phyloP scores from a whole-genome alignment of 2,888 invertebrate genomes.

The Apotomis capreana region DNA sequence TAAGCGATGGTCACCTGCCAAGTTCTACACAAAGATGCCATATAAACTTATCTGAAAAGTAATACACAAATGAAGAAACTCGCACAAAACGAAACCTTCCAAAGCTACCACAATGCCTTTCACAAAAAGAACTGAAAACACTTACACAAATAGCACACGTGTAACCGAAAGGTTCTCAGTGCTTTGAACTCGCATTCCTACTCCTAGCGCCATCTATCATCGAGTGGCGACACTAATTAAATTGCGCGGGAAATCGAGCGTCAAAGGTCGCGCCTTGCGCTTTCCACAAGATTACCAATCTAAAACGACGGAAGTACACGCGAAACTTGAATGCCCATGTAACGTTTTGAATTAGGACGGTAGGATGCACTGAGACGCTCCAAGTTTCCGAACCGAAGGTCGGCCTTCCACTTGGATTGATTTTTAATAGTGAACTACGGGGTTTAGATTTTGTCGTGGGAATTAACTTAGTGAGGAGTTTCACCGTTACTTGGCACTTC shows the following conservation, averaged over 20 bases:
- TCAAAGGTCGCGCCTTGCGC: slow-evolving; percentile 78
- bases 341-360: not conserved
- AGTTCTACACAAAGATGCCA: not conserved
- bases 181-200: slow-evolving; percentile 35
- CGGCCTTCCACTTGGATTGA: slow-evolving; percentile 78
- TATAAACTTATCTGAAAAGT: not conserved
- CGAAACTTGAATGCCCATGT: not conserved
- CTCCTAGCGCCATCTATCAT: slow-evolving; percentile 71
- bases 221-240: slow-evolving; percentile 77
- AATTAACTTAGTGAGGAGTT: slow-evolving; percentile 74
- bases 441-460: slow-evolving; percentile 73
- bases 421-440: slow-evolving; percentile 79
- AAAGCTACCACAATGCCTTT: slow-evolving; percentile 8
- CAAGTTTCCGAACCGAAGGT: slow-evolving; percentile 67
- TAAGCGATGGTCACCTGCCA: not conserved
- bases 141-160: slow-evolving; percentile 31
- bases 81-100: not conserved
- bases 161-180: slow-evolving; percentile 30
- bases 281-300: slow-evolving; percentile 55
- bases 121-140: slow-evolving; percentile 23
- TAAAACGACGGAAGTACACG: not conserved
- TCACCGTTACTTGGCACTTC: slow-evolving; percentile 57
- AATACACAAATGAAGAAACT: not conserved
- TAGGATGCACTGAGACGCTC: slow-evolving; percentile 73
- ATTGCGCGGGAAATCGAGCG: slow-evolving; percentile 82